phyloP scores from a whole-genome alignment of 30 jellyfish, hydroid and myxozoan genomes.

The Clytia hemisphaerica region DNA sequence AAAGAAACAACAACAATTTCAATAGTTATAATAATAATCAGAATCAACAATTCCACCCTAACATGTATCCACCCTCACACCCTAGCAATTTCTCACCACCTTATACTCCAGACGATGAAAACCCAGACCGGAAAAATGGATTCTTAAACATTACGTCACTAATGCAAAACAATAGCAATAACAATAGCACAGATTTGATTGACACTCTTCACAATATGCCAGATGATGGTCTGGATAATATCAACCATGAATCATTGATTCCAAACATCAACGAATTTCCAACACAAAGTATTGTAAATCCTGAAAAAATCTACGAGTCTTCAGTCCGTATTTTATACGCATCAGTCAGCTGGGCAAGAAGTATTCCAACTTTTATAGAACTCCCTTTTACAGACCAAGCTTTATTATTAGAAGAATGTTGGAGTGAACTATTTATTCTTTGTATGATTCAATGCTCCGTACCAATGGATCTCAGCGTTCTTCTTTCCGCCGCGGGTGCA shows the following conservation, averaged over 20 bases:
- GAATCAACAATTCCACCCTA: background rate
- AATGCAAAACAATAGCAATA: slow-evolving; percentile 31
- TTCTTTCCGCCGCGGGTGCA: slow-evolving; percentile 85
- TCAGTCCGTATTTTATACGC: slow-evolving; percentile 83
- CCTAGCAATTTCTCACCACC: slow-evolving; percentile 91
- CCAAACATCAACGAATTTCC: slow-evolving; percentile 44
- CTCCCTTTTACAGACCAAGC: slow-evolving; percentile 98
- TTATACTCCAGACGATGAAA: slow-evolving; percentile 85
- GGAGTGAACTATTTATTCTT: slow-evolving; percentile 91
- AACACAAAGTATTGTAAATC: slow-evolving; percentile 69
- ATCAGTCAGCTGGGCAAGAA: slow-evolving; percentile 99
- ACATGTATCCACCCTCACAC: background rate
- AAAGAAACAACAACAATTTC: slow-evolving; percentile 61
- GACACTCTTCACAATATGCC: no score
- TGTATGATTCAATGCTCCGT: slow-evolving; percentile 94
- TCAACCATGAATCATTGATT: slow-evolving; percentile 20
- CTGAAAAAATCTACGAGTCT: slow-evolving; percentile 93
- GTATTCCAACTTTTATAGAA: slow-evolving; percentile 95
- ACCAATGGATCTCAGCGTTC: slow-evolving; percentile 91
- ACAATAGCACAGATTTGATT: no score
- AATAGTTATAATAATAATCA: slow-evolving; percentile 29
- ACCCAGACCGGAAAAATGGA: slow-evolving; percentile 45
- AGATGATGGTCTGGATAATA: slow-evolving; percentile 16
- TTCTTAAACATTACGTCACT: slow-evolving; percentile 89
- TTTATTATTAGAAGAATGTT: slow-evolving; percentile 84